Evolutionary conservation across 2,888 invertebrate genomes (phyloP).

Genomic region (Xestia sexstrigata): DNA sequence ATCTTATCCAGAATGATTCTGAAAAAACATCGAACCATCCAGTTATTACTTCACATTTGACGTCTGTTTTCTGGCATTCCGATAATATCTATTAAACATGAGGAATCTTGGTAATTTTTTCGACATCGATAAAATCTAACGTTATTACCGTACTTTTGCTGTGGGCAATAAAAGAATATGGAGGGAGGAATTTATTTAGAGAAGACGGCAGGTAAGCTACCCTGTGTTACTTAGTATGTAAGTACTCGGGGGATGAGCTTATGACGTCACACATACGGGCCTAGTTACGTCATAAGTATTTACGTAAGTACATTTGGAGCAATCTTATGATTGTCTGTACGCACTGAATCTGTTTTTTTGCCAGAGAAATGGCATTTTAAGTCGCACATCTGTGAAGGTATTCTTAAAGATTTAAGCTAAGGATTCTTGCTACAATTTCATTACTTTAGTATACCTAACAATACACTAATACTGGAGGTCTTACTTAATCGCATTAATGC

Average conservation of each 20-base stretch:
- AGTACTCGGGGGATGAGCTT: constrained; percentile 45
- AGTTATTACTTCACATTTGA: constrained; percentile 39
- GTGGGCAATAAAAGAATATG: constrained; percentile 69
- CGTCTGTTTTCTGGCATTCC: constrained; percentile 39
- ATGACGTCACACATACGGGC: constrained; percentile 45
- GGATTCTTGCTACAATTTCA: not conserved
- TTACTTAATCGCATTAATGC: constrained; percentile 45
- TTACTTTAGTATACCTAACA: constrained; percentile 1
- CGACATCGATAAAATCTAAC: constrained; percentile 69
- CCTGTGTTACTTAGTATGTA: constrained; percentile 37
- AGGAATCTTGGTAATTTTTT: constrained; percentile 64
- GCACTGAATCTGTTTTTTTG: constrained; percentile 5
- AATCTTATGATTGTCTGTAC: constrained; percentile 34
- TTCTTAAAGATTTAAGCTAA: not conserved
- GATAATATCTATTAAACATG: constrained; percentile 54
- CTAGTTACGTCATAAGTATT: constrained; percentile 38
- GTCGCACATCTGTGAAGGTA: not conserved
- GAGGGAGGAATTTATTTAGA: constrained; percentile 63
- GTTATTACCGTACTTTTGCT: constrained; percentile 63
- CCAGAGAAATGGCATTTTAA: not conserved
- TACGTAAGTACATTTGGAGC: constrained; percentile 33
- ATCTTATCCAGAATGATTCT: constrained; percentile 26
- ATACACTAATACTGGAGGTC: not conserved
- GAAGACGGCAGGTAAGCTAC: constrained; percentile 49
- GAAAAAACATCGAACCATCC: constrained; percentile 25